These are phyloP conservation scores for Tetrao urogallus DNA, from an alignment of 2,113 vertebrate species.

Conservation along the genomic window DNA sequence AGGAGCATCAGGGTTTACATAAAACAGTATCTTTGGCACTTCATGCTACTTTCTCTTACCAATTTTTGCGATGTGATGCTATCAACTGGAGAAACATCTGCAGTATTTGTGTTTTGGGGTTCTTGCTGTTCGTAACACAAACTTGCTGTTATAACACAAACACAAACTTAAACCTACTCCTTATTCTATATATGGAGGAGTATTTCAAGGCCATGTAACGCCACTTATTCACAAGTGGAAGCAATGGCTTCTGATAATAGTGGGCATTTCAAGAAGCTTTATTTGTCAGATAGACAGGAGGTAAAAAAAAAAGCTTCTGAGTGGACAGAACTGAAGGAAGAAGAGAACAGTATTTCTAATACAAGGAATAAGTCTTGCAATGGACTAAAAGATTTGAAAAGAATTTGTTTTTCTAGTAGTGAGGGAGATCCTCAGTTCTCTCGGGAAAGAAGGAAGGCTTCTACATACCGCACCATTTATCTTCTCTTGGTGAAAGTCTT, in stretches of 20 bases:
- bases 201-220: background rate
- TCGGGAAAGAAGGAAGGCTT: background rate
- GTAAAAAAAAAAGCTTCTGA: background rate
- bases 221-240: background rate
- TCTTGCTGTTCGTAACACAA: background rate
- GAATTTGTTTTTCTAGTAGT: background rate
- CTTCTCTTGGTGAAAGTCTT: background rate
- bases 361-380: background rate
- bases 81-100: background rate
- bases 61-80: background rate
- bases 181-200: background rate
- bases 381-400: background rate
- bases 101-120: background rate
- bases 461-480: background rate
- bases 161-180: background rate
- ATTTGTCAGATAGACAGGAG: background rate
- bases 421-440: background rate
- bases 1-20: background rate
- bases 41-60: background rate
- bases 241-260: background rate
- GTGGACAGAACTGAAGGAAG: background rate
- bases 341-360: background rate
- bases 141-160: background rate
- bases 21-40: background rate
- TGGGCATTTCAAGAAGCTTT: background rate